Evolutionary conservation across 2,113 vertebrate genomes (phyloP).

Genomic region (Dascyllus trimaculatus): DNA sequence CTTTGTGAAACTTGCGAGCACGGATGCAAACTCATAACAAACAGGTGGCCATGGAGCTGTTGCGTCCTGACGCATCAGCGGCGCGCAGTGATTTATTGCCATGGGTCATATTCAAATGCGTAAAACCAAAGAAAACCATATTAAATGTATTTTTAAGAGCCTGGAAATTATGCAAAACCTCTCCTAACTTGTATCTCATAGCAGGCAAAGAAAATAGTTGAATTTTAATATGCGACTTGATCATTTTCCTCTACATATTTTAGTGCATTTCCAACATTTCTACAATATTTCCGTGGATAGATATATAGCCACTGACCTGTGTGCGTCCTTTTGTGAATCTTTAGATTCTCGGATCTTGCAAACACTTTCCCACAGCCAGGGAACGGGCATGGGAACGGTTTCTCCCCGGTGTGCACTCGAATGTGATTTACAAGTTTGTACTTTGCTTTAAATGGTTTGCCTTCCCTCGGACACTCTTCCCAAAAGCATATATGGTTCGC

Average conservation of each 20-base stretch:
- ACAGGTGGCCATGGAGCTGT: conserved; percentile 55
- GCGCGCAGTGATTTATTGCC: conserved; percentile 36
- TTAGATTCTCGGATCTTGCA: conserved; percentile 98
- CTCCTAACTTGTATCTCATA: background rate
- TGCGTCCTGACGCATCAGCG: conserved; percentile 25
- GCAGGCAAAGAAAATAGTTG: background rate
- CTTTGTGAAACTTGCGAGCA: conserved; percentile 46
- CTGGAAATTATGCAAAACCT: background rate
- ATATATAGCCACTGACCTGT: conserved; percentile 91
- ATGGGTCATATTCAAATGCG: conserved; percentile 2
- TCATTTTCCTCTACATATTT: background rate
- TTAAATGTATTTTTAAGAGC: background rate
- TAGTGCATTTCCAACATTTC: background rate
- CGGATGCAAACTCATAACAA: conserved; percentile 59
- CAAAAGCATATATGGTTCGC: conserved; percentile 98
- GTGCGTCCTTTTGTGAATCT: conserved; percentile 99
- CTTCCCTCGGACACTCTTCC: conserved; percentile 99
- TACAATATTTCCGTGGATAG: conserved; percentile 11
- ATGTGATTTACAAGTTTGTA: conserved; percentile 99
- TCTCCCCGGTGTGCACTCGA: conserved; percentile 99
- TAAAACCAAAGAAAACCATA: background rate
- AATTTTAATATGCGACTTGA: background rate
- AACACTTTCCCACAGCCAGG: conserved; percentile 99
- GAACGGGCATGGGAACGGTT: conserved; percentile 98
- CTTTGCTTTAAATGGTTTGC: conserved; percentile 99